Evolutionary conservation across 2,888 invertebrate species (phyloP).

Genomic region (Cheilosia pagana): DNA sequence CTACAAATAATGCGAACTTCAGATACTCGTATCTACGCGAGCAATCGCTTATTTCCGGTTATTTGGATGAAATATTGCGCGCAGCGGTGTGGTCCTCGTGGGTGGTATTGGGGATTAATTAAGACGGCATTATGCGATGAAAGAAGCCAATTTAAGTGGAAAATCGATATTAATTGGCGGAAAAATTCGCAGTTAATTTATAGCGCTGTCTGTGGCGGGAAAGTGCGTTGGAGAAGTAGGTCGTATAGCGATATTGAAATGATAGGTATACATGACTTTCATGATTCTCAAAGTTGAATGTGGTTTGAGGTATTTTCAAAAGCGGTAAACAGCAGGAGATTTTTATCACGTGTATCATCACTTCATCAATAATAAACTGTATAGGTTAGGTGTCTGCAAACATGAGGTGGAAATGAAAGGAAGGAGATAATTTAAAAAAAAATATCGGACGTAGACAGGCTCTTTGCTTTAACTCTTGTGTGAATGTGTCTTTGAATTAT

Average conservation of each 20-base stretch:
- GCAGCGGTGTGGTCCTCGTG: slow-evolving; percentile 31
- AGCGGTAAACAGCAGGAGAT: too few relatives aligned
- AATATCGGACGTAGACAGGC: too few relatives aligned
- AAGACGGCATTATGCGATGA: slow-evolving; percentile 51
- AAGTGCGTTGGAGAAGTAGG: slow-evolving; percentile 17
- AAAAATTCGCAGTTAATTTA: slow-evolving; percentile 41
- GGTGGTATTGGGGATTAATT: slow-evolving; percentile 62
- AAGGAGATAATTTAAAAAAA: too few relatives aligned
- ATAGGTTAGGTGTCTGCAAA: too few relatives aligned
- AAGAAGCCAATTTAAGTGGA: slow-evolving; percentile 51
- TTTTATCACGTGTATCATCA: too few relatives aligned
- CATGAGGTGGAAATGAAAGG: too few relatives aligned
- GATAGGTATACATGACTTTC: slow-evolving; percentile 3
- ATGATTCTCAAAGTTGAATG: neutral
- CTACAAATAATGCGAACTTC: slow-evolving; percentile 1
- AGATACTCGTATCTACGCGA: too few relatives aligned
- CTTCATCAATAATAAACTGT: too few relatives aligned
- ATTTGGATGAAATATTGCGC: slow-evolving; percentile 37
- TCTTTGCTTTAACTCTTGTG: too few relatives aligned
- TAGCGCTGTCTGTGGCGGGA: neutral
- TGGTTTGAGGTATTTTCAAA: neutral
- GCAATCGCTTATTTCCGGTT: slow-evolving; percentile 31
- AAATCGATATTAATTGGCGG: slow-evolving; percentile 66
- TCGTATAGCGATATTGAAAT: slow-evolving; percentile 35
- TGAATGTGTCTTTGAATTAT: too few relatives aligned